These are phyloP conservation scores for Thereuonema tuberculata DNA, from an alignment of 1,140 invertebrate species.

Conservation along the genomic window DNA sequence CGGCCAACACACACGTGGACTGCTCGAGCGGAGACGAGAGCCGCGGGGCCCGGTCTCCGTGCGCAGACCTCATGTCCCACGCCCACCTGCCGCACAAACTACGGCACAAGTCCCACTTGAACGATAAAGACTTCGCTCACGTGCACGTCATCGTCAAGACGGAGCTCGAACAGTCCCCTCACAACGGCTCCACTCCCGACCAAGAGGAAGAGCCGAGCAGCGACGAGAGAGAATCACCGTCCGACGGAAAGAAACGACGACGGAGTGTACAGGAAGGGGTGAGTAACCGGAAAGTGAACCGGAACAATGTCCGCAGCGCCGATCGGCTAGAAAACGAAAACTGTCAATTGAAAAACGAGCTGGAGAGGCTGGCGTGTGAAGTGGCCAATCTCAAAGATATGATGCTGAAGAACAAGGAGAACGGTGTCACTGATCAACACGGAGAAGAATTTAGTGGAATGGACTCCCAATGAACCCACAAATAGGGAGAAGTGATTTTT, in stretches of 20 bases:
- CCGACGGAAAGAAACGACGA: neutral
- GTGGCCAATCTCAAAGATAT: constrained; percentile 68
- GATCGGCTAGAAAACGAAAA: constrained; percentile 37
- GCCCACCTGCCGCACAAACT: constrained; percentile 66
- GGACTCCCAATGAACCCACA: no score
- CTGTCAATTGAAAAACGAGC: constrained; percentile 60
- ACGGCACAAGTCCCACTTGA: constrained; percentile 77
- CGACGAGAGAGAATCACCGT: neutral
- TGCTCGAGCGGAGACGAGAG: constrained; percentile 20
- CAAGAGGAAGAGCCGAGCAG: constrained; percentile 44
- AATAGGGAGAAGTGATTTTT: no score
- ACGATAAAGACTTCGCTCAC: constrained; percentile 37
- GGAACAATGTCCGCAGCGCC: neutral
- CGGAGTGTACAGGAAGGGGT: constrained; percentile 14
- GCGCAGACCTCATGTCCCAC: neutral
- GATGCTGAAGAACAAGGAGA: constrained; percentile 20
- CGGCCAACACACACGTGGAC: constrained; percentile 13
- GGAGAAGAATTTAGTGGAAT: no score
- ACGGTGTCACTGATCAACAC: no score
- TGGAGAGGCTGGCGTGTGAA: constrained; percentile 76
- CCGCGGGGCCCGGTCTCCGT: constrained; percentile 10
- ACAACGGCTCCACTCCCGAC: constrained; percentile 57
- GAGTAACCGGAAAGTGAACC: constrained; percentile 11
- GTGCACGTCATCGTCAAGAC: constrained; percentile 1
- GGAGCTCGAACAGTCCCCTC: neutral